Percentiles rank a stretch among this genome's conserved stretches.
Conservation (phyloP, 2,113 vertebrate species). For the Myanophis thanlyinensis region DNA sequence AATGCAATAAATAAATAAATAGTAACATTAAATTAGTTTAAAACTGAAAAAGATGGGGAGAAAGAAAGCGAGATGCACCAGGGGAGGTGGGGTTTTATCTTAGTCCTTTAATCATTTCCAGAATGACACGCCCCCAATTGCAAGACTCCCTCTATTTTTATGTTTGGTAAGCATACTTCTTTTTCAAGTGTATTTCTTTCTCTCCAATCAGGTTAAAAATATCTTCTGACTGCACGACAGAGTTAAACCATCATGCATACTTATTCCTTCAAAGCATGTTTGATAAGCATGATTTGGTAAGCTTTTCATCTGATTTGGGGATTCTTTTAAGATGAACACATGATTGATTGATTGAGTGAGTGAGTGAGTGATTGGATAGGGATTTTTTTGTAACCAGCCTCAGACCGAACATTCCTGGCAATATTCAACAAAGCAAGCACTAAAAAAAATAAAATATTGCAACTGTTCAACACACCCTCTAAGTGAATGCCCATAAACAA, state of each 20-base stretch:
- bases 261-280: constrained; percentile 98
- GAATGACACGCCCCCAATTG: background rate
- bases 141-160: background rate
- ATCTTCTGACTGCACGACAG: constrained; percentile 92
- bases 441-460: background rate
- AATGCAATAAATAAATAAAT: background rate
- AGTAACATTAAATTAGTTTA: background rate
- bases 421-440: background rate
- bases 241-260: constrained; percentile 97
- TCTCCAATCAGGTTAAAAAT: constrained; percentile 85
- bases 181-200: constrained; percentile 25
- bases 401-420: background rate
- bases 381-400: background rate
- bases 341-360: background rate
- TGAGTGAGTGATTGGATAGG: background rate
- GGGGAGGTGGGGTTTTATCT: background rate
- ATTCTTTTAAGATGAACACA: background rate
- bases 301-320: constrained; percentile 47
- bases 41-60: background rate
- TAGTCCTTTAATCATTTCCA: background rate
- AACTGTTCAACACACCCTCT: background rate
- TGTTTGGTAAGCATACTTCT: background rate
- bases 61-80: background rate
- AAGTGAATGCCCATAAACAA: background rate
- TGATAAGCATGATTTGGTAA: constrained; percentile 98